Conservation (phyloP, 1,140 invertebrate species). For the Cepaea nemoralis region DNA sequence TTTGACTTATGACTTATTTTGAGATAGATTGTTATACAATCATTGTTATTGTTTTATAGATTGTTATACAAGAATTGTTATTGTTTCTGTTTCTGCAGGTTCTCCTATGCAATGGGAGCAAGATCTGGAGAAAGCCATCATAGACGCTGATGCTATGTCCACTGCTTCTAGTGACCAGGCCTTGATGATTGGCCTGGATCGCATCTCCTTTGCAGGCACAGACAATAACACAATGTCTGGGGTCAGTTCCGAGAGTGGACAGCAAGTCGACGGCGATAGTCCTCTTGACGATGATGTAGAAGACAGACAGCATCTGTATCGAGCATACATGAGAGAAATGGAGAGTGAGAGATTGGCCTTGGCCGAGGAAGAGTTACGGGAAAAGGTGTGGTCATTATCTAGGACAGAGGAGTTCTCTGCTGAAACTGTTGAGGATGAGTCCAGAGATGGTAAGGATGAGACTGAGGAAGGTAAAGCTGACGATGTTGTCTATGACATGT, state of each 20-base stretch:
- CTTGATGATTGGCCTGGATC: conserved; percentile 37
- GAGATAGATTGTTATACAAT: too few relatives aligned
- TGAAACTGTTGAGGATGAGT: background rate
- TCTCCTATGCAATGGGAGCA: conserved; percentile 38
- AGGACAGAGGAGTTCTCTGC: background rate
- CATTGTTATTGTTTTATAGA: too few relatives aligned
- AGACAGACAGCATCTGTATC: conserved; percentile 15
- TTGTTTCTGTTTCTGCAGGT: conserved; percentile 35
- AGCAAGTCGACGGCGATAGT: conserved; percentile 38
- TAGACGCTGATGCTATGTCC: conserved; percentile 44
- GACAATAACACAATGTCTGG: conserved; percentile 52
- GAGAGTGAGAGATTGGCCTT: background rate
- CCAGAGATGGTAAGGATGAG: background rate
- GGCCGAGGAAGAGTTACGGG: background rate
- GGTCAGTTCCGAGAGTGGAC: conserved; percentile 49
- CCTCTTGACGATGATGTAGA: conserved; percentile 39
- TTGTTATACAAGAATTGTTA: too few relatives aligned
- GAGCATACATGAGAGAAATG: conserved; percentile 29
- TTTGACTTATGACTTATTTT: too few relatives aligned
- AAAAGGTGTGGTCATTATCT: background rate
- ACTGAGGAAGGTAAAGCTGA: conserved; percentile 24
- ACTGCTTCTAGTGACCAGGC: conserved; percentile 53
- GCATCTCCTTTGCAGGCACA: conserved; percentile 38
- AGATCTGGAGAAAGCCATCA: conserved; percentile 34
- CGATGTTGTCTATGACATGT: background rate